Base-by-base conservation (phyloP, 2,113 vertebrate species). In the Takifugu flavidus region DNA sequence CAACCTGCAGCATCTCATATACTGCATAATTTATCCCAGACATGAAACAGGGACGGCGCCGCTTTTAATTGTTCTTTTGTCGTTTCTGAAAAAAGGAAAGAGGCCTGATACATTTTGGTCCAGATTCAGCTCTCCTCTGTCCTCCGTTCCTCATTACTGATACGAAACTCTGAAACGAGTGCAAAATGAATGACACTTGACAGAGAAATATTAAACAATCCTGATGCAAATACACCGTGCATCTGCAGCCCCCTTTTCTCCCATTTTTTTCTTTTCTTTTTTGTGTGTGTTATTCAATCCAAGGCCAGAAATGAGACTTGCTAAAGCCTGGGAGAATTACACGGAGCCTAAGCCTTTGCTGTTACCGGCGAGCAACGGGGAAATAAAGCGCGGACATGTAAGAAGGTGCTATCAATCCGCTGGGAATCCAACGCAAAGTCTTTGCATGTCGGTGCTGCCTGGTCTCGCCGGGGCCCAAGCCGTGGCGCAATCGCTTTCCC, bases 271-370 rank as follows among this genome's bases (percentile, higher is more conserved):
- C 20, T 20, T 20, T 20, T 59, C 42, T 74, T 77, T 77, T 77
- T 72, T 39, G 34, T 39, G 34, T 39, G 34, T 39, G 53, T 77
- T 82, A 84, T 88, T 84, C 73, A 78, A 67, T 76, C 80, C 86
- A 83, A 89, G 85, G 82, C 74, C 81, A 84, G 67, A 70, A 84
- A 89, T 89, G 87, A 83, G 82, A 89, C 86, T 89, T 87, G 88
- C 85, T 87, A 88, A 89, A 86, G 67, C 70, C 74, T 70, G 60
- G 55, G 52, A 84, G n/a, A 84, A 88, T 87, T 82, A 81, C 74
- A 72, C 34, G 4, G 57, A 72, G 79, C 77, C 65, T 72, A 59
- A 74, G 73, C 67, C 71, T 79, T 6, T 62, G 61, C 82, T 75
- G 78, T 79, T 75, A 69, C 71, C 62, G 62, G 79, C 70, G 68